Evolutionary conservation across 2,888 invertebrate genomes (phyloP).

Genomic region (Drosophila nigritarsus): DNA sequence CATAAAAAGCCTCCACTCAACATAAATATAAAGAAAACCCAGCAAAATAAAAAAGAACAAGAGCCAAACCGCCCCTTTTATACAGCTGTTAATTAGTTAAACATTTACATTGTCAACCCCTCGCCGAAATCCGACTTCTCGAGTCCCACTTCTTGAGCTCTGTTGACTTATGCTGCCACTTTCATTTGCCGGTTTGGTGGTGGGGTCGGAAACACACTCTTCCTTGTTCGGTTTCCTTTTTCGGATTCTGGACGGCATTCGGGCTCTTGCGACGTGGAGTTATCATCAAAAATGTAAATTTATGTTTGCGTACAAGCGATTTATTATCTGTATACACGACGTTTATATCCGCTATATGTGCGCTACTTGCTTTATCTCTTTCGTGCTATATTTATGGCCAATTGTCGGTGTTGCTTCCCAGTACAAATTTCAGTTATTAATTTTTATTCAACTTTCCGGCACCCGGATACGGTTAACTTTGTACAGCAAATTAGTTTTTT

Average conservation of each 20-base stretch:
- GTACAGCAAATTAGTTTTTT: slow-evolving; percentile 31
- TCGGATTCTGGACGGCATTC: neutral
- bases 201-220: neutral
- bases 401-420: slow-evolving; percentile 28
- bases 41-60: slow-evolving; percentile 2
- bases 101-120: slow-evolving; percentile 52
- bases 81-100: slow-evolving; percentile 76
- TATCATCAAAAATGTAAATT: slow-evolving; percentile 80
- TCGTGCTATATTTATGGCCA: slow-evolving; percentile 59
- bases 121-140: slow-evolving; percentile 2
- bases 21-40: neutral
- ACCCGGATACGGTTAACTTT: slow-evolving; percentile 17
- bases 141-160: slow-evolving; percentile 24
- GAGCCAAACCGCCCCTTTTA: slow-evolving; percentile 16
- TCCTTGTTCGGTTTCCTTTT: neutral
- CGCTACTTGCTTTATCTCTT: slow-evolving; percentile 7
- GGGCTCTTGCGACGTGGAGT: slow-evolving; percentile 39
- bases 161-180: slow-evolving; percentile 57
- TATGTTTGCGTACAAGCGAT: slow-evolving; percentile 70
- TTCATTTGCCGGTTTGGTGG: slow-evolving; percentile 41
- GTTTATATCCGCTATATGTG: slow-evolving; percentile 3
- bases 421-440: slow-evolving; percentile 65
- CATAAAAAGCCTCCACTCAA: neutral
- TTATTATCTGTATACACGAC: slow-evolving; percentile 57
- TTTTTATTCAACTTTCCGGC: slow-evolving; percentile 44